Conservation (phyloP, 1,140 invertebrate genomes). For the Euborellia annulipes region DNA sequence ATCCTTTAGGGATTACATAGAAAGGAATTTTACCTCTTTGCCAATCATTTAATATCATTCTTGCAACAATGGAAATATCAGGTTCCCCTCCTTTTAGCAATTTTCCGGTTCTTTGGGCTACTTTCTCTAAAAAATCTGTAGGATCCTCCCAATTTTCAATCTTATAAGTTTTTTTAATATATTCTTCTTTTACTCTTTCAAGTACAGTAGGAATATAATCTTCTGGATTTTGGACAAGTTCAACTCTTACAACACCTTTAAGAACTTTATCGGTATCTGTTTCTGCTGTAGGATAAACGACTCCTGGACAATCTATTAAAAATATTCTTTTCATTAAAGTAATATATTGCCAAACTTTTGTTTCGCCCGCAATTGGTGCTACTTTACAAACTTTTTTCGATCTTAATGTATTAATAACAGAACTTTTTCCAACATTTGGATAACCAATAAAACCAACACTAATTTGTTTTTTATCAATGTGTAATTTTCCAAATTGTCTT, state of each 20-base stretch:
- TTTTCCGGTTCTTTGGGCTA: constrained; percentile 74
- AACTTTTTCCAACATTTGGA: constrained; percentile 98
- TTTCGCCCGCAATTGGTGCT: constrained; percentile 97
- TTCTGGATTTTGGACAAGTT: constrained; percentile 85
- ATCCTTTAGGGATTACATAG: constrained; percentile 72
- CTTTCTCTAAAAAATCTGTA: constrained; percentile 83
- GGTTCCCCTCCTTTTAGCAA: constrained; percentile 93
- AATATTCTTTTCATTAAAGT: constrained; percentile 95
- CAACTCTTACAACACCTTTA: constrained; percentile 89
- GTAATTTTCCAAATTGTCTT: constrained; percentile 90
- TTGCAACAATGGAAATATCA: constrained; percentile 71
- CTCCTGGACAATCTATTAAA: constrained; percentile 96
- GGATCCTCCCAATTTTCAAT: constrained; percentile 60
- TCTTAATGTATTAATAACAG: constrained; percentile 90
- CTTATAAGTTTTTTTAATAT: constrained; percentile 84
- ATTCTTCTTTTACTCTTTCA: constrained; percentile 75
- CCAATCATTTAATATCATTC: constrained; percentile 97
- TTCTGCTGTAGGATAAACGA: constrained; percentile 90
- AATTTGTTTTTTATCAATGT: constrained; percentile 93
- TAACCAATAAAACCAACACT: constrained; percentile 98
- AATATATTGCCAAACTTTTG: constrained; percentile 99
- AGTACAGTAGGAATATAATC: constrained; percentile 83
- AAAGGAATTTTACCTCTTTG: constrained; percentile 94
- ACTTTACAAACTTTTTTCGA: constrained; percentile 96
- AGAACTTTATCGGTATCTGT: constrained; percentile 89